These are phyloP conservation scores for Siphamia tubifer DNA, from an alignment of 2,113 vertebrate genomes.

Conservation along the genomic window DNA sequence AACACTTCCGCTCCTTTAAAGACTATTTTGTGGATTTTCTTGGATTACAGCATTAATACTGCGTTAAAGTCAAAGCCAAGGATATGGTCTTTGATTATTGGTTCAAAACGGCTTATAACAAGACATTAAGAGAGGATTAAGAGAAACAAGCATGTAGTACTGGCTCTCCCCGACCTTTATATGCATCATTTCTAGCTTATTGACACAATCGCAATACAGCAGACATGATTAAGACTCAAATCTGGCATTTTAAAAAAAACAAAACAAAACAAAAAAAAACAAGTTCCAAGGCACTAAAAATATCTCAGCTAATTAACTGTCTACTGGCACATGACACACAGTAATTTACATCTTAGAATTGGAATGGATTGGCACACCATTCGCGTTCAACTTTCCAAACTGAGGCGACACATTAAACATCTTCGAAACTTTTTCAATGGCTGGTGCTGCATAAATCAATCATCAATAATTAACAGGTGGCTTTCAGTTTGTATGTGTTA, in stretches of 20 bases:
- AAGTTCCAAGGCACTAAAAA: conserved; percentile 22
- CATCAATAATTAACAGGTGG: not conserved
- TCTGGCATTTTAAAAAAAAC: conserved; percentile 21
- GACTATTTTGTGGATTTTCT: conserved; percentile 6
- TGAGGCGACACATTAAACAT: conserved; percentile 17
- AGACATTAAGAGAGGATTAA: not conserved
- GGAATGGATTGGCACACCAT: conserved; percentile 23
- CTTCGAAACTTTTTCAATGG: conserved; percentile 1
- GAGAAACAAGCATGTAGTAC: conserved; percentile 11
- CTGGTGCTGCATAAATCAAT: not conserved
- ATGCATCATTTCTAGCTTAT: conserved; percentile 26
- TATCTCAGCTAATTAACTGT: conserved; percentile 56
- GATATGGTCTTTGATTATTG: conserved; percentile 20
- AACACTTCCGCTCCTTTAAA: not conserved
- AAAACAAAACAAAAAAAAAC: no score
- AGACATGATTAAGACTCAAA: conserved; percentile 50
- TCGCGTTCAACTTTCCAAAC: conserved; percentile 37
- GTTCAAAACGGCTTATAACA: conserved; percentile 17
- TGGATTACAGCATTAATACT: conserved; percentile 7
- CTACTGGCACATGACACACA: conserved; percentile 18
- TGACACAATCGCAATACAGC: conserved; percentile 24
- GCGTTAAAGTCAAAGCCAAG: not conserved
- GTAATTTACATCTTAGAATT: conserved; percentile 41
- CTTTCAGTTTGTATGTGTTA: no score
- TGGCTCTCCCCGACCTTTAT: not conserved